Conservation (phyloP, 2,113 vertebrate species). For the Cnemophilus loriae region DNA sequence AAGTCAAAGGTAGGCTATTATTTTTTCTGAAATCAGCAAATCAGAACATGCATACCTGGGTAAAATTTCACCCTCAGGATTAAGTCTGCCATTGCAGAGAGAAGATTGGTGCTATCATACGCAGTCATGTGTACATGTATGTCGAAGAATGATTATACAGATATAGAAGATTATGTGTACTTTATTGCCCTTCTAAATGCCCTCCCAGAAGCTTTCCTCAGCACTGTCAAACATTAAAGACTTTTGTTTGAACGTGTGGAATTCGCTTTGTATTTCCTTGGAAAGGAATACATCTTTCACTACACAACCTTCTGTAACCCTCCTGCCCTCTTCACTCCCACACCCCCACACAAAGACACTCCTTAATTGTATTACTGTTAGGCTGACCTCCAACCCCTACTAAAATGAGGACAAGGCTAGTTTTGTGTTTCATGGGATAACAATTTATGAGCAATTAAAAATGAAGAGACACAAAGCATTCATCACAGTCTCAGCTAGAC, state of each 20-base stretch:
- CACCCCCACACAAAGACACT: constrained; percentile 77
- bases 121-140: background rate
- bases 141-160: constrained; percentile 35
- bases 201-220: constrained; percentile 65
- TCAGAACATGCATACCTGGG: background rate
- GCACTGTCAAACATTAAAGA: constrained; percentile 60
- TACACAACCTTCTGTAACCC: constrained; percentile 70
- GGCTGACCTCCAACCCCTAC: constrained; percentile 86
- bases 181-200: constrained; percentile 64
- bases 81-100: background rate
- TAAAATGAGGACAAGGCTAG: constrained; percentile 91
- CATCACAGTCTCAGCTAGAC: constrained; percentile 86
- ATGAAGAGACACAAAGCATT: constrained; percentile 87
- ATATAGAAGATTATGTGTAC: constrained; percentile 48
- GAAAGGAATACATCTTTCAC: constrained; percentile 71
- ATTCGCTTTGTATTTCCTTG: constrained; percentile 69
- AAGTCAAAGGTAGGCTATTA: background rate
- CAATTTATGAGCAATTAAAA: constrained; percentile 99
- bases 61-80: background rate
- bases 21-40: constrained; percentile 17
- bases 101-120: background rate
- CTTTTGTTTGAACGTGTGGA: constrained; percentile 65
- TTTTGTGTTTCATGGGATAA: constrained; percentile 91
- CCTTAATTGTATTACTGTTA: constrained; percentile 85
- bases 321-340: constrained; percentile 73